Evolutionary conservation across 2,888 invertebrate genomes (phyloP), one percentile per base, ranked within the genome.

Genomic region (Ypsolopha scabrella): DNA sequence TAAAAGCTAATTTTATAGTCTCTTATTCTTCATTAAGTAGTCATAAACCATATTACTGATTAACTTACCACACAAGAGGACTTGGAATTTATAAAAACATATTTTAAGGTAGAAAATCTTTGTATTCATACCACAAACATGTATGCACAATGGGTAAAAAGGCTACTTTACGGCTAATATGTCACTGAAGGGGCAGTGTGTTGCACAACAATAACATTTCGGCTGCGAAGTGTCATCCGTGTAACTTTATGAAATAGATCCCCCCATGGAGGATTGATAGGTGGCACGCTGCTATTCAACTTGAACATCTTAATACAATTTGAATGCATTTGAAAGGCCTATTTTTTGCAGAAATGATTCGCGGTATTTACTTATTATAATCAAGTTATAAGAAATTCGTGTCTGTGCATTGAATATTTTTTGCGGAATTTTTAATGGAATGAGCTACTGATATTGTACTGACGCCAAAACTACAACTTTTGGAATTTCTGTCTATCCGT

Each of bases 221-320:
- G 61, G 24, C 24, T 69, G 57, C 58, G 64, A 66, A 70, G 65
- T 70, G 73, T 75, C 76, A 78, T 66, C 76, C 76, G 76, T 77
- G 65, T 80, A 80, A 83, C 68, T 67, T 68, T 75, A 80, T 83
- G 80, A 81, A 72, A 71, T 64, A 64, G 62, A 62, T 70, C 60
- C 64, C 62, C 69, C 76, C 75, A 70, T 78, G 68, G 70, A 79
- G 67, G 81, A 82, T 79, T 70, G 82, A 82, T 85, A 68, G 72
- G 65, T 52, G 56, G 56, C 65, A 57, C 60, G 62, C 55, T 57
- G 53, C 61, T 57, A 62, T 64, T 54, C 46, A 52, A 35, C 44
- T 45, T 61, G n/a, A 52, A 55, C 36, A 56, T 51, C 52, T 56
- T 24, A 33, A 0, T 45, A 11, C 0, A 10, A 10, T 38, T 38